Percentiles rank a stretch among this genome's conserved stretches.
phyloP scores from a whole-genome alignment of 2,113 vertebrate species.

The Gobio gobio region DNA sequence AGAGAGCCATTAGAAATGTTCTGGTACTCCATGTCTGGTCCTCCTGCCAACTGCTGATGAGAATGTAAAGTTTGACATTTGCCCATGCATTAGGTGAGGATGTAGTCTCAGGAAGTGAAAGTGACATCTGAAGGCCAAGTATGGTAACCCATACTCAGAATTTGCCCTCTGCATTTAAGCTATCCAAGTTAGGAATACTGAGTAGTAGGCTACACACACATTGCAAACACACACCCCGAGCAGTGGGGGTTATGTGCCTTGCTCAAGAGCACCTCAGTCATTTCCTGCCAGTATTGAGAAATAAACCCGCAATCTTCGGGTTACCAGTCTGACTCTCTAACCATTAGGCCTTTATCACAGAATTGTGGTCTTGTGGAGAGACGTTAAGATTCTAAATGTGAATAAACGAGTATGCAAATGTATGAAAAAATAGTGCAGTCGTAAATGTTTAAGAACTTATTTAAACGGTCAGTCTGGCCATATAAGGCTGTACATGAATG shows the following conservation, averaged over 20 bases:
- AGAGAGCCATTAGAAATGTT: conserved; percentile 38
- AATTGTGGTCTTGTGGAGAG: too few relatives aligned
- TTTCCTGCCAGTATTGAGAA: too few relatives aligned
- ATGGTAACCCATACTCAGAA: too few relatives aligned
- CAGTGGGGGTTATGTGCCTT: too few relatives aligned
- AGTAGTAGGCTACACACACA: too few relatives aligned
- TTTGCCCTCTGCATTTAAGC: too few relatives aligned
- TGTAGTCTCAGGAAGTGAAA: background rate
- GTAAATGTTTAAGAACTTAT: background rate
- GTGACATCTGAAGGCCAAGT: too few relatives aligned
- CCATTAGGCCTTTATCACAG: background rate
- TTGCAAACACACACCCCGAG: too few relatives aligned
- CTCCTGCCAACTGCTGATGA: background rate
- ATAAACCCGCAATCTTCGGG: rapidly evolving
- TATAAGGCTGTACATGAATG: background rate
- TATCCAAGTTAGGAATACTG: too few relatives aligned
- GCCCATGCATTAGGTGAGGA: background rate
- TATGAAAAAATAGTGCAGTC: background rate
- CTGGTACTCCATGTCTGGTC: conserved; percentile 30
- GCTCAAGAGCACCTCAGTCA: too few relatives aligned
- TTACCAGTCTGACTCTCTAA: too few relatives aligned
- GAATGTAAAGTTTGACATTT: background rate
- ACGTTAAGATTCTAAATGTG: background rate
- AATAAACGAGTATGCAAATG: background rate
- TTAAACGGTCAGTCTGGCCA: background rate